Evolutionary conservation across 2,113 vertebrate genomes (phyloP).

Genomic region (Sapajus apella): DNA sequence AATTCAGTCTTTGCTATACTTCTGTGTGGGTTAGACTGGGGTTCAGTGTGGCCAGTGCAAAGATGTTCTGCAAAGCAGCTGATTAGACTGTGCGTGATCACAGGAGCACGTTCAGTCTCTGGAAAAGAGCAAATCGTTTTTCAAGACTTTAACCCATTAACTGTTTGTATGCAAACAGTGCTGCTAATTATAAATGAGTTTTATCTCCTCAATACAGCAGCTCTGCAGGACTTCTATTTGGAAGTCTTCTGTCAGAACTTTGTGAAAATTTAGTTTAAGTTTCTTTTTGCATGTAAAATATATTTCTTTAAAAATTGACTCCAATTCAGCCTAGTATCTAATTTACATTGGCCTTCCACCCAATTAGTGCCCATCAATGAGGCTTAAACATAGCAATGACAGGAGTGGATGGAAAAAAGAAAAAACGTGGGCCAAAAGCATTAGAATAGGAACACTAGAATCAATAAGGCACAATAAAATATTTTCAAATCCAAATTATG

Average conservation of each 20-base stretch:
- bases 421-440: not conserved
- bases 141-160: not conserved
- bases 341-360: slow-evolving; percentile 46
- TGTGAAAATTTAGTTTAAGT: slow-evolving; percentile 19
- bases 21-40: not conserved
- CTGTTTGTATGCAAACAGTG: slow-evolving; percentile 53
- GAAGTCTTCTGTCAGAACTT: slow-evolving; percentile 53
- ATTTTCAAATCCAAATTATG: slow-evolving; percentile 43
- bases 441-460: not conserved
- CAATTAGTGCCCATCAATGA: not conserved
- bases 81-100: not conserved
- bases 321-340: not conserved
- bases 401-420: not conserved
- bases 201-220: slow-evolving; percentile 41
- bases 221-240: not conserved
- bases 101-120: not conserved
- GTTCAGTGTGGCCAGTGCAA: not conserved
- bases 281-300: slow-evolving; percentile 18
- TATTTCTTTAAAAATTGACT: slow-evolving; percentile 15
- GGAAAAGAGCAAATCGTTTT: slow-evolving; percentile 6
- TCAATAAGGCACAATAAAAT: not conserved
- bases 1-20: not conserved
- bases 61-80: not conserved
- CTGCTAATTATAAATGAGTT: slow-evolving; percentile 44
- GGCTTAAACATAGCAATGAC: not conserved